phyloP scores from a whole-genome alignment of 2,113 vertebrate genomes.

The Phyllostomus discolor region DNA sequence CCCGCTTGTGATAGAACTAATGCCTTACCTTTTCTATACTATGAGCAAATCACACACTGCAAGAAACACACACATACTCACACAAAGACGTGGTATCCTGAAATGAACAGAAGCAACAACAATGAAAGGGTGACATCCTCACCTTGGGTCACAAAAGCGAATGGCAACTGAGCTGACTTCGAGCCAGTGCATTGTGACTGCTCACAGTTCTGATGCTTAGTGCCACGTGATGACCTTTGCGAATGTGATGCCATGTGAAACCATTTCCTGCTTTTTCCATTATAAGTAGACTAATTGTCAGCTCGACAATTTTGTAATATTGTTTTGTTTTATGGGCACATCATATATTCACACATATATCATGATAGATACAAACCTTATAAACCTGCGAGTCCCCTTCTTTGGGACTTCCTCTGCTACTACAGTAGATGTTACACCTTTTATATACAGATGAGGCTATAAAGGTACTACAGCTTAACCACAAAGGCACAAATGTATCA shows the following conservation, averaged over 20 bases:
- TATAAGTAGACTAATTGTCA: neutral
- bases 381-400: neutral
- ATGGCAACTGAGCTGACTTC: neutral
- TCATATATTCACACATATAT: too few relatives aligned
- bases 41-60: neutral
- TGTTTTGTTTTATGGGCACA: neutral
- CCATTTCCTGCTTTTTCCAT: neutral
- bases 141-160: neutral
- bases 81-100: accelerated
- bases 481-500: neutral
- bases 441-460: neutral
- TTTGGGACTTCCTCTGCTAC: neutral
- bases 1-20: neutral
- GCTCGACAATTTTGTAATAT: neutral
- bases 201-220: neutral
- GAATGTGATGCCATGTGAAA: neutral
- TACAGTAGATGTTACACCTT: neutral
- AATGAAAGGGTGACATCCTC: accelerated
- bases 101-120: neutral
- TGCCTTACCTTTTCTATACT: accelerated
- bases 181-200: neutral
- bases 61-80: neutral
- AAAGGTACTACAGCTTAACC: neutral
- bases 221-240: neutral
- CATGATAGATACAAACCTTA: neutral